Evolutionary conservation across 1,140 invertebrate species (phyloP).

Genomic region (Eubasilissa regina): DNA sequence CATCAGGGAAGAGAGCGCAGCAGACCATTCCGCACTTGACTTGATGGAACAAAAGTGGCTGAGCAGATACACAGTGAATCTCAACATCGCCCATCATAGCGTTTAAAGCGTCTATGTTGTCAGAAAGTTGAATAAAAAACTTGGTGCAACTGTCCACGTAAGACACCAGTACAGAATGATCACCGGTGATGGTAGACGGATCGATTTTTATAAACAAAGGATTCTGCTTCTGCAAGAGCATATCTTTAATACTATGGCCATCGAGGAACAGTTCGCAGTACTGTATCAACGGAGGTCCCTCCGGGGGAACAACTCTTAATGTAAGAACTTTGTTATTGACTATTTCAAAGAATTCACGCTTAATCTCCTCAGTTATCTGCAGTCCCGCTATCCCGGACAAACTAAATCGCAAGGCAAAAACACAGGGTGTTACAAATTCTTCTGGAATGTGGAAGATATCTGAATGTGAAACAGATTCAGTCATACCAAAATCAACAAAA

Average conservation of each 20-base stretch:
- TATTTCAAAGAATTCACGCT: constrained; percentile 79
- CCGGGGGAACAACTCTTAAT: constrained; percentile 77
- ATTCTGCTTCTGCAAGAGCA: constrained; percentile 69
- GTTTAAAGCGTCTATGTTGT: constrained; percentile 73
- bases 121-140: constrained; percentile 81
- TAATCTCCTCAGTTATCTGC: constrained; percentile 78
- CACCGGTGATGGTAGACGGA: constrained; percentile 70
- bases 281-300: constrained; percentile 79
- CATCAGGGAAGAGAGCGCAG: constrained; percentile 80
- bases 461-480: constrained; percentile 77
- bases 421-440: constrained; percentile 78
- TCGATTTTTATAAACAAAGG: constrained; percentile 70
- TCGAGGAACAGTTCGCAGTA: constrained; percentile 79
- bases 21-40: constrained; percentile 77
- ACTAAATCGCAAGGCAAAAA: constrained; percentile 82
- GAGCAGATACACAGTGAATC: constrained; percentile 65
- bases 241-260: constrained; percentile 73
- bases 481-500: constrained; percentile 86
- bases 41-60: constrained; percentile 68
- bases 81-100: constrained; percentile 73
- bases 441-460: constrained; percentile 82
- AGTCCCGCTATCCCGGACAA: constrained; percentile 79
- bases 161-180: constrained; percentile 76
- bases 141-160: constrained; percentile 80
- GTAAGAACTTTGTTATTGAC: constrained; percentile 75